Evolutionary conservation across 2,797 vertebrate species (phyloP), one percentile per base, ranked within the genome.

Genomic region (Notolepis coatsorum): DNA sequence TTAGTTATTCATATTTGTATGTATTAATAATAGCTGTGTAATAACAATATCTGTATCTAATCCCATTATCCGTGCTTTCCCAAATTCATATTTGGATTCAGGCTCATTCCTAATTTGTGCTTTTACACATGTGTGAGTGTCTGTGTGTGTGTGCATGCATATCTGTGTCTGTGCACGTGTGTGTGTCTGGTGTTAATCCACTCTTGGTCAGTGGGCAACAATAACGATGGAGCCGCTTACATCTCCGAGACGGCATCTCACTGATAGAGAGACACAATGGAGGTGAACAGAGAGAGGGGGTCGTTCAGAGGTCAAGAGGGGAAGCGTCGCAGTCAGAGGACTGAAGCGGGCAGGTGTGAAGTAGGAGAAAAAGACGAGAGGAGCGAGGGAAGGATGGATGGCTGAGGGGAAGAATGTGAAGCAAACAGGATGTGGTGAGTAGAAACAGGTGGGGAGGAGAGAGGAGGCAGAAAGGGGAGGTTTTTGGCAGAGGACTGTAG

Each of bases 111-210:
- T n/a, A n/a, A n/a, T n/a, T n/a, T n/a, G n/a, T n/a, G 41, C 41
- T 18, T 15, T 18, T 18, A 42, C 17, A 18, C 41, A 15, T 42
- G n/a, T 7, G 43, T 24, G 23, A 25, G 25, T 47, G 25, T 27
- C 4, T 10, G 45, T 30, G 25, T 17, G 47, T 52, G 27, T 50
- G 31, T 27, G 13, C 15, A 46, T 49, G 45, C 6, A 33, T 63
- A 51, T 41, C 13, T 8, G 10, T 10, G 46, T 39, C 53, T 23
- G 9, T 38, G 47, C 54, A 61, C 61, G 47, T 61, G 28, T 51
- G 49, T 7, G 20, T 3, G 1, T 52, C 33, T 55, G 58, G 53
- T 62, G 50, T 73, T 78, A 73, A 75, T 79, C 62, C 61, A 31
- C 27, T 18, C 55, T 69, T 49, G 65, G 61, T 52, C 47, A 18